Evolutionary conservation across 2,888 invertebrate species (phyloP), one percentile per base, ranked within the genome.

Genomic region (Tetropium fuscum): DNA sequence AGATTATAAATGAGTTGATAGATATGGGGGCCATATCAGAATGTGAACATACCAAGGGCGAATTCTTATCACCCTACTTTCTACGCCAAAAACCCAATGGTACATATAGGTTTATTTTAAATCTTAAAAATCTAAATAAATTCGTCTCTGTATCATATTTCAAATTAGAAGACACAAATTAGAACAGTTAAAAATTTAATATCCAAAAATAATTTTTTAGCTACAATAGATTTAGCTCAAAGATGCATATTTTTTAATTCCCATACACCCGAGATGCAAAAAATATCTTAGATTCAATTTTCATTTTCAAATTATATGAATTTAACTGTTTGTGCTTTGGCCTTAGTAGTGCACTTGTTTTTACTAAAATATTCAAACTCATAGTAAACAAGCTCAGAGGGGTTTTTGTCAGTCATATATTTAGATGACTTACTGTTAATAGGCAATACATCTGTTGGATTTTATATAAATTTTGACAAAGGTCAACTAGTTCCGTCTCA

Each of bases 71-170:
- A 38, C 18, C 38, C 2, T 38, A 16, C 2, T 38, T 15, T 15
- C 13, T 38, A 15, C 8, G 13, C 13, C 15, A 38, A 16, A 38
- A 38, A 15, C 16, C 38, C 8, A 38, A 15, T 38, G 38, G 38
- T 1, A 15, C 2, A 15, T 16, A 38, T 15, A 38, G 38, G 18
- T 38, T 27, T 16, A 38, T 38, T 38, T 15, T 38, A 38, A 38
- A 38, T 13, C n/a, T 38, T 3, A 38, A 38, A 38, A 38, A 15
- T 7, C 16, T 27, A 27, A 38, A 38, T 38, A 15, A 38, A 15
- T 38, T 13, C 18, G 16, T 38, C 7, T 1, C 13, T 15, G 38
- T 16, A 11, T 10, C 18, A 1, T 22, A 41, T 11, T 41, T 41
- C 7, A 41, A 41, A 20, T 20, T 41, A 20, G 41, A 41, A 19